These are phyloP conservation scores for Strigops habroptila DNA, from an alignment of 2,113 vertebrate species.

Conservation along the genomic window DNA sequence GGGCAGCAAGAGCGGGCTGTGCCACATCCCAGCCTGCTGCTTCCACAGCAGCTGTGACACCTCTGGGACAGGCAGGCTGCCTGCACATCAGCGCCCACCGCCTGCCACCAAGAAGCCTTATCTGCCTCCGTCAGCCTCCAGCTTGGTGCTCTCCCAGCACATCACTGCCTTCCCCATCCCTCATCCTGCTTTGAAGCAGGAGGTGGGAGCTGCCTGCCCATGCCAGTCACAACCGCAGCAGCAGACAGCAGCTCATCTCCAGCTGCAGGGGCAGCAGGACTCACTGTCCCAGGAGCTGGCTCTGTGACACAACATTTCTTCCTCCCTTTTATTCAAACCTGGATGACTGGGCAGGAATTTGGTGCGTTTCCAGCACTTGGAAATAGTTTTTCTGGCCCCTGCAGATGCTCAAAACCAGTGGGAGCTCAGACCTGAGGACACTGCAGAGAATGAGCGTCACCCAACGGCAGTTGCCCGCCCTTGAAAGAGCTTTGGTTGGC, in stretches of 20 bases:
- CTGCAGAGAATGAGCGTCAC: not conserved
- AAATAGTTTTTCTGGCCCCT: not conserved
- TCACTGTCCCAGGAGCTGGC: not conserved
- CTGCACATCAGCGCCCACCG: rapidly evolving
- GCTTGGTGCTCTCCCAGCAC: not conserved
- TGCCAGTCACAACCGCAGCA: not conserved
- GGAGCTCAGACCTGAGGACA: not conserved
- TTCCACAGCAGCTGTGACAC: not conserved
- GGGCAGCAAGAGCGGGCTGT: not conserved
- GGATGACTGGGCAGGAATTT: not conserved
- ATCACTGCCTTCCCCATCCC: not conserved
- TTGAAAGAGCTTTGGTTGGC: not conserved
- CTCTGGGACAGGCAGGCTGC: not conserved
- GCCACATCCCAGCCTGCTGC: not conserved
- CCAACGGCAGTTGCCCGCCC: rapidly evolving
- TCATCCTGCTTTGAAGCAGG: not conserved
- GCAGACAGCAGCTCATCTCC: not conserved
- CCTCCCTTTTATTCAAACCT: not conserved
- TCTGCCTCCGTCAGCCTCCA: not conserved
- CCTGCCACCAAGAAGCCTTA: not conserved
- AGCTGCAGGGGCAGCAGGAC: not conserved
- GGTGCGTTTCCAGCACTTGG: not conserved
- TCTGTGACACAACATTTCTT: not conserved
- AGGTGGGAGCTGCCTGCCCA: not conserved
- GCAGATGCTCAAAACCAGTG: not conserved